phyloP scores from a whole-genome alignment of 2,797 vertebrate species.

The Linurgus olivaceus region DNA sequence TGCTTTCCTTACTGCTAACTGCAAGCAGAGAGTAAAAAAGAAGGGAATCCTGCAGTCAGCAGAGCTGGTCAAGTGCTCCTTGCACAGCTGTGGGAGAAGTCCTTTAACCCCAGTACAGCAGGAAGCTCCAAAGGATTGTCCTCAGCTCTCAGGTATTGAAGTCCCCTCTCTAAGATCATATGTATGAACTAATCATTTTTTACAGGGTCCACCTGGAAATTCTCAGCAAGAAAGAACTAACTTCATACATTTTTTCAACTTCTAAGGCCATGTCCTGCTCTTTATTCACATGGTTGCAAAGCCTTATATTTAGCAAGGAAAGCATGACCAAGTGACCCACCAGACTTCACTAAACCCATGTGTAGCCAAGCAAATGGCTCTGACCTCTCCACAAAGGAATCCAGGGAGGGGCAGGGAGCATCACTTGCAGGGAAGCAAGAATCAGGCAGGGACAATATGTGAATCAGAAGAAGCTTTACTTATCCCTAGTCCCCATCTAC shows the following conservation, averaged over 20 bases:
- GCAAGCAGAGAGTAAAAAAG: not conserved
- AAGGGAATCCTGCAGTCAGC: not conserved
- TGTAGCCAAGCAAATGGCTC: not conserved
- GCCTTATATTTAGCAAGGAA: not conserved
- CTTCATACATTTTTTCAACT: not conserved
- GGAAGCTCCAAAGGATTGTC: not conserved
- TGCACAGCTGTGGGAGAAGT: not conserved
- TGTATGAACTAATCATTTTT: not conserved
- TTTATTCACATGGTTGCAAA: not conserved
- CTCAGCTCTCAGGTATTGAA: not conserved
- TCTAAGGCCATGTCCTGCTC: not conserved
- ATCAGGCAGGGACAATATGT: not conserved
- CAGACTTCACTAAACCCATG: not conserved
- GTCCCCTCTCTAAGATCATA: not conserved
- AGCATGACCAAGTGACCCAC: not conserved
- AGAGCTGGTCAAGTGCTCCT: not conserved
- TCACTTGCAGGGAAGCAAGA: not conserved
- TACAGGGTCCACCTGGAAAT: not conserved
- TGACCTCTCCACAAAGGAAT: not conserved
- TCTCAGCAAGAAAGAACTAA: not conserved
- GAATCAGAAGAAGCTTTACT: not conserved
- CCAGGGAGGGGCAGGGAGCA: not conserved
- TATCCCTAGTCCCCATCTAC: not conserved
- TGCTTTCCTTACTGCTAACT: not conserved
- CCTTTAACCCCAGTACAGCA: not conserved